Percentiles rank a stretch among this genome's conserved stretches.
Conservation (phyloP, 2,888 invertebrate genomes). For the Epistrophe eligans region DNA sequence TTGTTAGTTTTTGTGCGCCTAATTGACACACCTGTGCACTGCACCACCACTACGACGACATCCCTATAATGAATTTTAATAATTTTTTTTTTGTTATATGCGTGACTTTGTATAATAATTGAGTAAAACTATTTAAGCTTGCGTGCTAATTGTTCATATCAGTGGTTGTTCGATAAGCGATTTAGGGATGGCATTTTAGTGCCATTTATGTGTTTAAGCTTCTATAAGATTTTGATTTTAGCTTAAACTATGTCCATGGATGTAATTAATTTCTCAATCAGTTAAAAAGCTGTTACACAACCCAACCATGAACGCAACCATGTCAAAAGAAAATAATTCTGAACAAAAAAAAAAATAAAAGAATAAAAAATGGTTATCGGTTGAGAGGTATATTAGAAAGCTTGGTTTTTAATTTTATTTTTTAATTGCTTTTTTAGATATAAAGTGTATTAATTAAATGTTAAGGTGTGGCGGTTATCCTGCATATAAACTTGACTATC, state of each 20-base stretch:
- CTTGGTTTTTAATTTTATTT: neutral
- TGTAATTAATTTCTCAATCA: conserved; percentile 36
- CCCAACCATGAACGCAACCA: neutral
- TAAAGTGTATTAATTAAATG: conserved; percentile 8
- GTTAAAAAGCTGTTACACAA: conserved; percentile 2
- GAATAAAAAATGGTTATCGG: neutral
- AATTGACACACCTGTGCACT: conserved; percentile 1
- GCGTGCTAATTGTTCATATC: conserved; percentile 3
- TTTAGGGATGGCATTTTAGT: neutral
- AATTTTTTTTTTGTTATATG: neutral
- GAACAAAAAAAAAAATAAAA: neutral
- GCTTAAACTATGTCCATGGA: neutral
- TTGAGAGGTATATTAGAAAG: too few species aligned
- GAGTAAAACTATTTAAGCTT: neutral
- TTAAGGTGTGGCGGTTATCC: conserved; percentile 5
- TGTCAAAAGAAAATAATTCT: conserved; percentile 12
- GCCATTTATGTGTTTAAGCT: neutral
- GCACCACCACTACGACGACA: neutral
- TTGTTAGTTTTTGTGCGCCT: conserved; percentile 20
- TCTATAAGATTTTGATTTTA: neutral
- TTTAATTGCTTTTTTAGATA: conserved; percentile 28
- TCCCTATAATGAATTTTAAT: neutral
- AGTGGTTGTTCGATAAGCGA: conserved; percentile 15
- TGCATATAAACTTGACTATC: conserved; percentile 1
- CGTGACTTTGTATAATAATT: conserved; percentile 2